phyloP scores from a whole-genome alignment of 2,888 invertebrate genomes.

The Apoda limacodes region DNA sequence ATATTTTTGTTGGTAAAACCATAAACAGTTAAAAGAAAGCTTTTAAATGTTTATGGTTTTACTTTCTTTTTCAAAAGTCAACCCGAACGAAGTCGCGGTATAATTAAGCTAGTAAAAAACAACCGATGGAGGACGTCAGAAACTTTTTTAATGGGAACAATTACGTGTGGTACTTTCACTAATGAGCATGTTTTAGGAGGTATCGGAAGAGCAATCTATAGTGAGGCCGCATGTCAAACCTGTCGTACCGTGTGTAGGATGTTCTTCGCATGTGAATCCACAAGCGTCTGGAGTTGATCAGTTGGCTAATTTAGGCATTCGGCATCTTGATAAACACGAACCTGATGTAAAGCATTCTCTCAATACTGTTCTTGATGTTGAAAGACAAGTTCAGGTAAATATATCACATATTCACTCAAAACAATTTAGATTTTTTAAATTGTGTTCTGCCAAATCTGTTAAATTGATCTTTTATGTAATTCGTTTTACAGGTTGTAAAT shows the following conservation, averaged over 20 bases:
- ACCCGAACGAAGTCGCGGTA: no score
- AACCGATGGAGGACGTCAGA: no score
- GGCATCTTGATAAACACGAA: slow-evolving; percentile 51
- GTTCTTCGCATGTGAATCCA: slow-evolving; percentile 58
- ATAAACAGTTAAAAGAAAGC: no score
- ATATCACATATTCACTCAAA: no score
- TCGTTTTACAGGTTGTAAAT: slow-evolving; percentile 63
- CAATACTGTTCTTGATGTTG: slow-evolving; percentile 54
- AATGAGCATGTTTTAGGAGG: slow-evolving; percentile 40
- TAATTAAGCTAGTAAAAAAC: no score
- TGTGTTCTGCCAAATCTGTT: no score
- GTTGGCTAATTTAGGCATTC: slow-evolving; percentile 56
- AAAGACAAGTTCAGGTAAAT: slow-evolving; percentile 67
- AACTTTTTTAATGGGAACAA: no score
- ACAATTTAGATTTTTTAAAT: not conserved
- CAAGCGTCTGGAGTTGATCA: slow-evolving; percentile 60
- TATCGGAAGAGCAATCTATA: slow-evolving; percentile 65
- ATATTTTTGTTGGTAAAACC: no score
- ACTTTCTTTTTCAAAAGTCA: no score
- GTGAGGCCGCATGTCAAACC: slow-evolving; percentile 42
- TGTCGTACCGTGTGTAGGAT: slow-evolving; percentile 56
- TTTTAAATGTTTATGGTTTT: no score
- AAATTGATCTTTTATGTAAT: no score
- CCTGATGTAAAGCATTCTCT: slow-evolving; percentile 44
- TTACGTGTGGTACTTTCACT: no score